These are phyloP conservation scores for Drosophila silvestris DNA, from an alignment of 2,888 invertebrate species.

Conservation along the genomic window DNA sequence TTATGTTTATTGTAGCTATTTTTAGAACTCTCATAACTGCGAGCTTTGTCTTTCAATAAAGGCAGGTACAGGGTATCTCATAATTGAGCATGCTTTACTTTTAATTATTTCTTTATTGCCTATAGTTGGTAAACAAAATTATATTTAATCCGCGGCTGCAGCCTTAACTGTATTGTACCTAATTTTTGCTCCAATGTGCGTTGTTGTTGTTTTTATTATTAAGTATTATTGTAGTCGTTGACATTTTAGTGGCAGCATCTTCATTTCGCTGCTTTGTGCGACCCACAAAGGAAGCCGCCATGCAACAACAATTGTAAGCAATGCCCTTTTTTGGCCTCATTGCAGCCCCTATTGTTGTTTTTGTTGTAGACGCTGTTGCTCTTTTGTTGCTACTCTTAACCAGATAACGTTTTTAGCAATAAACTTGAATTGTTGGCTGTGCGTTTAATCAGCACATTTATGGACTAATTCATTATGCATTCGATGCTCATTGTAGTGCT, in stretches of 20 bases:
- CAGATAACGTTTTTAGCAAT: slow-evolving; percentile 40
- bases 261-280: slow-evolving; percentile 42
- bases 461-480: slow-evolving; percentile 72
- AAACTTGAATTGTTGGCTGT: slow-evolving; percentile 40
- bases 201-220: slow-evolving; percentile 20
- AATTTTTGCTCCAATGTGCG: slow-evolving; percentile 8
- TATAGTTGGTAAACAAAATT: slow-evolving; percentile 20
- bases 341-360: background rate
- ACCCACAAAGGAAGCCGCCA: slow-evolving; percentile 62
- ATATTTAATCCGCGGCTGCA: slow-evolving; percentile 10
- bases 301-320: slow-evolving; percentile 32
- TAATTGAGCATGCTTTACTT: background rate
- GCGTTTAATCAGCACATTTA: slow-evolving; percentile 66
- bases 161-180: slow-evolving; percentile 14
- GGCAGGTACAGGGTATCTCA: background rate
- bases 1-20: background rate
- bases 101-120: slow-evolving; percentile 16
- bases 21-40: background rate
- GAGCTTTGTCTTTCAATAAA: background rate
- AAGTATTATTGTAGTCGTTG: slow-evolving; percentile 32
- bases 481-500: slow-evolving; percentile 37
- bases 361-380: slow-evolving; percentile 6
- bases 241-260: slow-evolving; percentile 70
- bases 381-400: slow-evolving; percentile 13
- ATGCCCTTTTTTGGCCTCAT: slow-evolving; percentile 65